phyloP scores from a whole-genome alignment of 2,797 vertebrate genomes.

The Falco naumanni region DNA sequence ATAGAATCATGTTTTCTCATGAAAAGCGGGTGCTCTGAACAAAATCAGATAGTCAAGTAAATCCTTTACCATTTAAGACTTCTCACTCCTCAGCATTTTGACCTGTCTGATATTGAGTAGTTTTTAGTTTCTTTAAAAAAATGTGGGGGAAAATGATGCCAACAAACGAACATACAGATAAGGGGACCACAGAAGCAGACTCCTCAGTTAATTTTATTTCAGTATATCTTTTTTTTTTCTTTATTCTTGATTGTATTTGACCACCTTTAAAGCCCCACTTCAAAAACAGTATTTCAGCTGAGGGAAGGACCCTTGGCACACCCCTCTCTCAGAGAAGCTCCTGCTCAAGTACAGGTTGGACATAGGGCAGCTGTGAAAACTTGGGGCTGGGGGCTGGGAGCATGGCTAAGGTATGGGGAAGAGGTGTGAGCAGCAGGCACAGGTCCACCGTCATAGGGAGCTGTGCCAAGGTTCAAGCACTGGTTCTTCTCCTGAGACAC shows the following conservation, averaged over 20 bases:
- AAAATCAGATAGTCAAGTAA: neutral
- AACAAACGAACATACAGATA: neutral
- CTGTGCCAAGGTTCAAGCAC: neutral
- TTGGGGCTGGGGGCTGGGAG: neutral
- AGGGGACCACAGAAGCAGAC: neutral
- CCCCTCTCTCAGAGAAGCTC: neutral
- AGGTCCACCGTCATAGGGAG: neutral
- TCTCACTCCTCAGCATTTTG: neutral
- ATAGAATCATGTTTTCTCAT: neutral
- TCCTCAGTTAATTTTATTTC: neutral
- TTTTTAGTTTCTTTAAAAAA: neutral
- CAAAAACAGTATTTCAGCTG: neutral
- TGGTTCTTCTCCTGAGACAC: neutral
- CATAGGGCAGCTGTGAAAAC: neutral
- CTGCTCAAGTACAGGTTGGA: neutral
- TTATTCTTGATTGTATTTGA: neutral
- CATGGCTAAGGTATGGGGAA: neutral
- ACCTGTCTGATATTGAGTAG: accelerated
- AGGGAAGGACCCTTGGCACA: neutral
- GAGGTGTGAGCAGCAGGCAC: neutral
- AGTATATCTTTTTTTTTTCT: neutral
- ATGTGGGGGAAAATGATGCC: accelerated
- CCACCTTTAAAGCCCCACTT: neutral
- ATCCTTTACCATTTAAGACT: neutral
- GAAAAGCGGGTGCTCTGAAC: neutral